A percentile compares a stretch with the other conserved stretches of the same genome.
Conservation (phyloP, 2,888 invertebrate genomes). For the Brachyopa scutellaris region DNA sequence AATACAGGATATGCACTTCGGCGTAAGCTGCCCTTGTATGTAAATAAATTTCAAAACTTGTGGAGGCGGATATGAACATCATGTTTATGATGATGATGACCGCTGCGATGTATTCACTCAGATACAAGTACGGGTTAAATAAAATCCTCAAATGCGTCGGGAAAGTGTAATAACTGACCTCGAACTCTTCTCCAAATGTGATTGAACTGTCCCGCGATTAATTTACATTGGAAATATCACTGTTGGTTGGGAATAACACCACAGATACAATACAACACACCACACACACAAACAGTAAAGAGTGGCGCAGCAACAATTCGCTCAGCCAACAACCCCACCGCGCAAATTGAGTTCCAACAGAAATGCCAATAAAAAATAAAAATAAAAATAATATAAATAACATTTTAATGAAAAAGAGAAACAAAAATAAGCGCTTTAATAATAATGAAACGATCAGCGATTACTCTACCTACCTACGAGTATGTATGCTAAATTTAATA, state of each 20-base stretch:
- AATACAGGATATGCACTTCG: not conserved
- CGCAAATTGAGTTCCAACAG: constrained; percentile 45
- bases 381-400: constrained; percentile 8
- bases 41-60: constrained; percentile 39
- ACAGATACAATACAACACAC: constrained; percentile 22
- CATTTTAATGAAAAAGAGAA: constrained; percentile 25
- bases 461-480: constrained; percentile 4
- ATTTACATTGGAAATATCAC: constrained; percentile 52
- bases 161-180: constrained; percentile 78
- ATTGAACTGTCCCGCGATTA: constrained; percentile 76
- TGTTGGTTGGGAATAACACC: constrained; percentile 27
- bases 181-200: constrained; percentile 80
- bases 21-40: constrained; percentile 44
- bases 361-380: constrained; percentile 18
- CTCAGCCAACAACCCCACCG: constrained; percentile 49
- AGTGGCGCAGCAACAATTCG: constrained; percentile 30
- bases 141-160: constrained; percentile 24
- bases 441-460: constrained; percentile 19
- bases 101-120: constrained; percentile 45
- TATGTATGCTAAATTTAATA: constrained; percentile 10
- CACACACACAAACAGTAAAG: not conserved
- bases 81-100: constrained; percentile 15
- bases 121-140: too few relatives aligned
- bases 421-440: constrained; percentile 23
- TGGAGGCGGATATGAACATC: constrained; percentile 50